A percentile compares a stretch with the other conserved stretches of the same genome.
These are phyloP conservation scores for Aphelenchoides fujianensis DNA, from an alignment of 1,140 invertebrate species.

Conservation along the genomic window DNA sequence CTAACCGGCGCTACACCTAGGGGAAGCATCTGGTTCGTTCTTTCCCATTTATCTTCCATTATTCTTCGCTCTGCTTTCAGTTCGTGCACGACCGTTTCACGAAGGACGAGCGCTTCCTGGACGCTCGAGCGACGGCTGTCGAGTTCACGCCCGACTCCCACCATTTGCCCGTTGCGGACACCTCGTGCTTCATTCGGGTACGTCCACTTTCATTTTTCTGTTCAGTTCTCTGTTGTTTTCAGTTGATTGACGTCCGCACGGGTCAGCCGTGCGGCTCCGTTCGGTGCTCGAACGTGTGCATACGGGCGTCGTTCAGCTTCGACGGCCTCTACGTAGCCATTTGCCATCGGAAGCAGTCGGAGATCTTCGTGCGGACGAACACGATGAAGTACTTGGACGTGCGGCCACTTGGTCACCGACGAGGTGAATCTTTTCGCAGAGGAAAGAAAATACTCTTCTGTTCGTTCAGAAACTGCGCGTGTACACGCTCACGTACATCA, in stretches of 20 bases:
- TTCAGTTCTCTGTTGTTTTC: too few relatives aligned
- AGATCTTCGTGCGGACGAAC: slow-evolving; percentile 21
- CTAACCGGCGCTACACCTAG: slow-evolving; percentile 79
- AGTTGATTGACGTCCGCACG: neutral
- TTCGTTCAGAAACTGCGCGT: slow-evolving; percentile 13
- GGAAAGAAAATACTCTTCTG: neutral
- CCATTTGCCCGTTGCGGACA: neutral
- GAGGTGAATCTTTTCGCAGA: neutral
- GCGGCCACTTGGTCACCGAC: neutral
- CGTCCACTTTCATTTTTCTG: too few relatives aligned
- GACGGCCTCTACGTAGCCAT: slow-evolving; percentile 5
- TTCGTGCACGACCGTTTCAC: slow-evolving; percentile 65
- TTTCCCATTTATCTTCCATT: neutral
- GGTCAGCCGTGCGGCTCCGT: neutral
- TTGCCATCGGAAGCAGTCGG: slow-evolving; percentile 1
- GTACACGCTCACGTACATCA: slow-evolving; percentile 71
- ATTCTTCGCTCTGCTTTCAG: slow-evolving; percentile 29
- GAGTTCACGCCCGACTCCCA: slow-evolving; percentile 49
- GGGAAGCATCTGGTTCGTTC: slow-evolving; percentile 70
- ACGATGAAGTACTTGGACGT: neutral
- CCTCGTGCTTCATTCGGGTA: slow-evolving; percentile 1
- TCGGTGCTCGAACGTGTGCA: neutral
- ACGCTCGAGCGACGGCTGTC: slow-evolving; percentile 65
- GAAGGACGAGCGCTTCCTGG: slow-evolving; percentile 44
- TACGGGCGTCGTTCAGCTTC: neutral